phyloP scores from a whole-genome alignment of 2,888 invertebrate genomes.

The Melinaea marsaeus region DNA sequence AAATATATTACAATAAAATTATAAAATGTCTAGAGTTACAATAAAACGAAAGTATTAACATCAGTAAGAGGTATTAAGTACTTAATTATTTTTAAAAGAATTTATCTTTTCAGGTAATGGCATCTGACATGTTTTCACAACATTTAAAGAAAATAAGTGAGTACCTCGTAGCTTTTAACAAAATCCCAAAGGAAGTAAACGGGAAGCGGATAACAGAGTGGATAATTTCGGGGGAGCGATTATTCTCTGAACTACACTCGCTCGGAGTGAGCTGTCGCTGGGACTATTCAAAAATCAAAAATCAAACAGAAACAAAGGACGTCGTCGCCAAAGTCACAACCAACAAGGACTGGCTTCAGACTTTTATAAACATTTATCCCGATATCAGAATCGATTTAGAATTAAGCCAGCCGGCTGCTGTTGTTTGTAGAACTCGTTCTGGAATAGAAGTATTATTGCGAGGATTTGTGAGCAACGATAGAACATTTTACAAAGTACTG shows the following conservation, averaged over 20 bases:
- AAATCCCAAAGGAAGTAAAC: constrained; percentile 30
- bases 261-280: too few relatives aligned
- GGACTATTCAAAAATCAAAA: too few relatives aligned
- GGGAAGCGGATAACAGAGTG: constrained; percentile 25
- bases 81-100: too few relatives aligned
- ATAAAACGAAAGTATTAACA: too few relatives aligned
- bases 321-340: constrained; percentile 20
- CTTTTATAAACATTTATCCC: constrained; percentile 33
- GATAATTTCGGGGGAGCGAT: too few relatives aligned
- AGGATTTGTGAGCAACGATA: constrained; percentile 26
- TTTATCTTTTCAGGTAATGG: too few relatives aligned
- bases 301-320: constrained; percentile 6
- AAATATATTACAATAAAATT: too few relatives aligned
- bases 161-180: constrained; percentile 27
- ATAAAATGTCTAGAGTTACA: too few relatives aligned
- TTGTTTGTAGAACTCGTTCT: too few relatives aligned
- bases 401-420: too few relatives aligned
- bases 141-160: constrained; percentile 28
- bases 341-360: constrained; percentile 31
- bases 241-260: too few relatives aligned
- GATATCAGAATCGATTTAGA: constrained; percentile 20
- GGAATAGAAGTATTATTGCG: constrained; percentile 29
- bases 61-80: too few relatives aligned
- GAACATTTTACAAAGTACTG: constrained; percentile 28
- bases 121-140: constrained; percentile 2